Percentiles rank a stretch among this genome's conserved stretches.
Conservation (phyloP, 2,888 invertebrate species). For the Stenodera caucasica region DNA sequence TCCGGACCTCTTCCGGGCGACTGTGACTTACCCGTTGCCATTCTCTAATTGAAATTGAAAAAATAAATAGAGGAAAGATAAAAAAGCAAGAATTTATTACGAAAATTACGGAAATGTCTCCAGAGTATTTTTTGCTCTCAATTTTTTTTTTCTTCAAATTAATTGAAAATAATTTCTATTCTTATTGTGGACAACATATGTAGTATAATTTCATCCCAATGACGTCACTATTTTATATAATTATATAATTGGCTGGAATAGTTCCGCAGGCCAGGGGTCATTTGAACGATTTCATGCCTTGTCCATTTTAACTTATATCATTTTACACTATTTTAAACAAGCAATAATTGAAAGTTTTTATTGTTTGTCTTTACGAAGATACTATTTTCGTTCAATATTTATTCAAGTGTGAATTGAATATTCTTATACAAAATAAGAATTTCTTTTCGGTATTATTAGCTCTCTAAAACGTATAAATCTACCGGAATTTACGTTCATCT, state of each 20-base stretch:
- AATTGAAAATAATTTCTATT: neutral
- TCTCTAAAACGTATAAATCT: neutral
- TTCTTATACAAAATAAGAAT: neutral
- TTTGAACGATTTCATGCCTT: conserved; percentile 4
- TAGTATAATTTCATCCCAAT: conserved; percentile 1
- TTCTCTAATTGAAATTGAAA: conserved; percentile 16
- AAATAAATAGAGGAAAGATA: neutral
- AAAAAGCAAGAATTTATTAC: conserved; percentile 13
- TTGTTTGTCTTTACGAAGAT: neutral
- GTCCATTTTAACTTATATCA: neutral
- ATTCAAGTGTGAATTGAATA: neutral
- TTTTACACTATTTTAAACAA: conserved; percentile 1
- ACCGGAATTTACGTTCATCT: neutral
- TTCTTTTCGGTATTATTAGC: neutral
- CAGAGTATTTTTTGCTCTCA: no score
- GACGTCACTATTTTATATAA: conserved; percentile 13
- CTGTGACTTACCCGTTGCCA: conserved; percentile 23
- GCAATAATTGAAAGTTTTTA: neutral
- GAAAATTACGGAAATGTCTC: conserved; percentile 7
- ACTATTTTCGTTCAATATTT: neutral
- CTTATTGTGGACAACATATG: no score
- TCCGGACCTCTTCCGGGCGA: conserved; percentile 41
- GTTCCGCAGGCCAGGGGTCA: conserved; percentile 13
- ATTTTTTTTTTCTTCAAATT: no score
- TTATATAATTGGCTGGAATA: conserved; percentile 10